phyloP scores from a whole-genome alignment of 35 echinoderm and acorn worm species.

The Apostichopus parvimensis region DNA sequence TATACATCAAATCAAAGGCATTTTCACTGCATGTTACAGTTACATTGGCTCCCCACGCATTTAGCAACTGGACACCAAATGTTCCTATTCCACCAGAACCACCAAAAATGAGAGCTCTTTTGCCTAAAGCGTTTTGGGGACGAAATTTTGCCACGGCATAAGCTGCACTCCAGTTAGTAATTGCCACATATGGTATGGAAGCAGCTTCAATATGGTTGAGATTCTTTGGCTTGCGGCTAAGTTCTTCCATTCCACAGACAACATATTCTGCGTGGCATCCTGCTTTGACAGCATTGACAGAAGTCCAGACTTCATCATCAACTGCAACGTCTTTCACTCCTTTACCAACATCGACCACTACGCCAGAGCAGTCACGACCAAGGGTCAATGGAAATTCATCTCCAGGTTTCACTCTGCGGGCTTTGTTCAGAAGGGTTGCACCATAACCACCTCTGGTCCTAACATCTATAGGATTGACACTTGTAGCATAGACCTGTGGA shows the following conservation, averaged over 20 bases:
- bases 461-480: constrained; percentile 89
- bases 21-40: constrained; percentile 78
- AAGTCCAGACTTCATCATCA: constrained; percentile 75
- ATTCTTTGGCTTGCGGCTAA: constrained; percentile 69
- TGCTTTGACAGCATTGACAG: constrained; percentile 53
- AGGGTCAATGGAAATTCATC: constrained; percentile 89
- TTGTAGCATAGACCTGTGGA: constrained; percentile 79
- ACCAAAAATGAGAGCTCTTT: constrained; percentile 73
- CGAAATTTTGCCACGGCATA: constrained; percentile 68
- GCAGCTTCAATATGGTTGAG: constrained; percentile 79
- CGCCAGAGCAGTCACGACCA: constrained; percentile 90
- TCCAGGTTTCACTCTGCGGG: constrained; percentile 46
- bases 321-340: constrained; percentile 60
- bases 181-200: constrained; percentile 82
- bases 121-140: constrained; percentile 68
- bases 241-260: constrained; percentile 57
- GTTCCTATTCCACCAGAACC: constrained; percentile 85
- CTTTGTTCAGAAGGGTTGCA: constrained; percentile 60
- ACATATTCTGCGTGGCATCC: constrained; percentile 82
- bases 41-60: constrained; percentile 79
- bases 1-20: constrained; percentile 71
- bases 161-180: constrained; percentile 78
- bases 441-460: constrained; percentile 78
- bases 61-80: constrained; percentile 89
- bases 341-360: constrained; percentile 76